These are phyloP conservation scores for Zaprionus inermis DNA, from an alignment of 1,140 invertebrate species.

Conservation along the genomic window DNA sequence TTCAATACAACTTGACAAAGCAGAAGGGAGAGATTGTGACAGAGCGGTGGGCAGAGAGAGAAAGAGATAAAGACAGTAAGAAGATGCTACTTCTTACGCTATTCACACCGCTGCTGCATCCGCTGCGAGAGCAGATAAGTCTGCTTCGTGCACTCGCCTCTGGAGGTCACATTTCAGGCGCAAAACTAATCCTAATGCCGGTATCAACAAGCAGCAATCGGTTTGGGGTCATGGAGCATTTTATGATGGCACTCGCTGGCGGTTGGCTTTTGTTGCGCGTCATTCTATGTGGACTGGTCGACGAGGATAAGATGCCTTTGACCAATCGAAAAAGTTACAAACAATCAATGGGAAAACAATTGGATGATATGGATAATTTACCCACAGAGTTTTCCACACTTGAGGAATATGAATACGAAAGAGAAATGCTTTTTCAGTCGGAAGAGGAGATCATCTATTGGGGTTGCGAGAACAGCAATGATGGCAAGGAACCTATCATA, in stretches of 20 bases:
- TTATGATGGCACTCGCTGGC: slow-evolving; percentile 26
- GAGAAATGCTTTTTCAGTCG: background rate
- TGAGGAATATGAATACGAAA: background rate
- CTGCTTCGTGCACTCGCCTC: slow-evolving; percentile 13
- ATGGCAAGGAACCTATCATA: slow-evolving; percentile 1
- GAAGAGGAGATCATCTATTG: slow-evolving; percentile 16
- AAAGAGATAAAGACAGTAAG: background rate
- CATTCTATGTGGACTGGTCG: slow-evolving; percentile 2
- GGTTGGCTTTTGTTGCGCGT: slow-evolving; percentile 32
- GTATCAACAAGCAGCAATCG: background rate
- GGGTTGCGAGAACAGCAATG: background rate
- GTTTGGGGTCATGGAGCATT: slow-evolving; percentile 21
- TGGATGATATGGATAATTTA: background rate
- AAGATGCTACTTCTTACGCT: slow-evolving; percentile 7
- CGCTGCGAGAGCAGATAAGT: slow-evolving; percentile 4
- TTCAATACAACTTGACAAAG: background rate
- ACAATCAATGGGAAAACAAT: background rate
- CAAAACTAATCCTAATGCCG: slow-evolving; percentile 24
- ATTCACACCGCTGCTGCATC: slow-evolving; percentile 17
- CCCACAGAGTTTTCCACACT: background rate
- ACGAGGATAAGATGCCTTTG: background rate
- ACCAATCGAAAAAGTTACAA: background rate
- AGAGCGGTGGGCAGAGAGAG: background rate
- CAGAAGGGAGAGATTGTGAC: background rate
- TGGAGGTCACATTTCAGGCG: slow-evolving; percentile 26